A percentile compares a stretch with the other conserved stretches of the same genome.
These are phyloP conservation scores for Pseudococcus viburni DNA, from an alignment of 2,888 invertebrate species.

Conservation along the genomic window DNA sequence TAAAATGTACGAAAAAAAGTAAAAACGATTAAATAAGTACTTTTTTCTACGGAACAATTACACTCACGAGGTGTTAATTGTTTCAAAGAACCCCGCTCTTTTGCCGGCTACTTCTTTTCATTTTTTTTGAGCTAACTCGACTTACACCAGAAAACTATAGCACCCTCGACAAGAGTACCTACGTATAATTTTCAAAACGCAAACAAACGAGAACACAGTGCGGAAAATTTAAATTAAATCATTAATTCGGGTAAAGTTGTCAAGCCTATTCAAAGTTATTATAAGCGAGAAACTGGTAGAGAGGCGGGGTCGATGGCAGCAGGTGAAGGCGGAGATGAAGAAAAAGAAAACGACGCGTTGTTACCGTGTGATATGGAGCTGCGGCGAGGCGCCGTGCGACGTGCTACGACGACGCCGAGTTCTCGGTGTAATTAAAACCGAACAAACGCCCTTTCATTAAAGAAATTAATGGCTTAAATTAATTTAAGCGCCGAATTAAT, in stretches of 20 bases:
- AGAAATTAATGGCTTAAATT: constrained; percentile 64
- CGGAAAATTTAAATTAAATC: constrained; percentile 64
- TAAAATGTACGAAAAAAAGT: no score
- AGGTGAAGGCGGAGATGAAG: neutral
- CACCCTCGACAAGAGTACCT: neutral
- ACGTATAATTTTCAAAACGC: neutral
- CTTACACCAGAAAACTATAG: no score
- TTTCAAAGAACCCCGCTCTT: no score
- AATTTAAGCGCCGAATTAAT: constrained; percentile 63
- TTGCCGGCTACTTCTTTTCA: no score
- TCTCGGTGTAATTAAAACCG: constrained; percentile 63
- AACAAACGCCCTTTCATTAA: constrained; percentile 64
- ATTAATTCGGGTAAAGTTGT: constrained; percentile 62
- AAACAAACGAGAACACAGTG: constrained; percentile 3
- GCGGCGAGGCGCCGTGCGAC: neutral
- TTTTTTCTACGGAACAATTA: no score
- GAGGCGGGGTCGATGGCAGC: neutral
- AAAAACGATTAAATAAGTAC: no score
- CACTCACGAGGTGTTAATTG: no score
- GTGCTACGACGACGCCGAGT: neutral
- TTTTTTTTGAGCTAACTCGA: no score
- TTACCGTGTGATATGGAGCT: neutral
- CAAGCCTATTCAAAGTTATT: constrained; percentile 60
- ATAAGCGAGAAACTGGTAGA: neutral
- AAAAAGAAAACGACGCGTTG: constrained; percentile 5